Evolutionary conservation across 2,888 invertebrate genomes (phyloP), one percentile per base, ranked within the genome.

Genomic region (Pheosia tremula): DNA sequence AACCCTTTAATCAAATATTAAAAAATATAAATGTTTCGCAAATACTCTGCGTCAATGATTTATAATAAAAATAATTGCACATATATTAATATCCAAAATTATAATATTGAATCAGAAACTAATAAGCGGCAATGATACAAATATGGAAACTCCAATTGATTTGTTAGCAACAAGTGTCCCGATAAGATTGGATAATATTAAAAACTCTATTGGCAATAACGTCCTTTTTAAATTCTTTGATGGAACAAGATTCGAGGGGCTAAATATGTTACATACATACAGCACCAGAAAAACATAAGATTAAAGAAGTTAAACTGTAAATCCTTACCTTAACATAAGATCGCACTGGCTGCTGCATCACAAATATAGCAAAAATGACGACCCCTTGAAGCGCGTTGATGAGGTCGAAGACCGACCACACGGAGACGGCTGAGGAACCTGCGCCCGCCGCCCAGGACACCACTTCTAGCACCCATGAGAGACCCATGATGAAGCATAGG

Each of bases 381-480:
- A 96, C 94, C 7, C 96, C 96, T 77, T 96, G 96, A 47, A 96
- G 86, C 0, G 96, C 95, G 80, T 96, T 96, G 71, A 96, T 90
- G 69, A 96, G 93, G 82, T 96, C 96, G 74, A 96, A 95, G 36
- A 96, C 90, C 0, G 95, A 94, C 93, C 96, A 95, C 13, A 94
- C 90, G 8, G 93, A 90, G 37, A 90, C 88, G 0, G 90, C 89
- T 0, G 90, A 81, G 0, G 93, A 83, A 59, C 94, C 90, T 58
- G 94, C 94, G 0, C 94, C 95, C 0, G 93, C 93, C 57, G 93
- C 93, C 95, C 95, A 96, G 0, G 96, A 96, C 0, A 96, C 94
- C 68, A 96, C 92, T 83, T 97, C 96, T 82, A 96, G 92, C 43
- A 95, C 91, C 97, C 96, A 97, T 58, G 96, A 96, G 8, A 96